Percentiles rank a stretch among this genome's conserved stretches.
Evolutionary conservation across 2,113 vertebrate genomes (phyloP).

Genomic region (Gymnarchus niloticus): DNA sequence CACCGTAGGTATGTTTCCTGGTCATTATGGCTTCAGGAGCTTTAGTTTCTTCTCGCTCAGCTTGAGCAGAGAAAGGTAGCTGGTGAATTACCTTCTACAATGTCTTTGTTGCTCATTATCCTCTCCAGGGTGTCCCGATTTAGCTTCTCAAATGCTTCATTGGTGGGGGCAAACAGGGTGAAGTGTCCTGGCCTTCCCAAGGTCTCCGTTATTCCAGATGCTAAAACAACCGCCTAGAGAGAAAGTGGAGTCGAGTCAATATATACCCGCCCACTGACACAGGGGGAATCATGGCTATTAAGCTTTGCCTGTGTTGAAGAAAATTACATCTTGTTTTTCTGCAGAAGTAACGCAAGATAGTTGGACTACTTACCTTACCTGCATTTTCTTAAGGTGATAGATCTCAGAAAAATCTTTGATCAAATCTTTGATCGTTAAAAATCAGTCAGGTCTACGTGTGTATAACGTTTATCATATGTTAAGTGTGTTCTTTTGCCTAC

Average conservation of each 20-base stretch:
- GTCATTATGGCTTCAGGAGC: not conserved
- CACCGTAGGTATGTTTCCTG: not conserved
- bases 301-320: not conserved
- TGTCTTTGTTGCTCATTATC: conserved; percentile 73
- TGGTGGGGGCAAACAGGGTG: conserved; percentile 90
- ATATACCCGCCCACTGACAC: not conserved
- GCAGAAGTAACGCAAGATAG: too few relatives aligned
- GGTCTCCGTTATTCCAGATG: conserved; percentile 66
- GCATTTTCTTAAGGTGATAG: too few relatives aligned
- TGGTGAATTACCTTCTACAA: conserved; percentile 72
- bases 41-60: not conserved
- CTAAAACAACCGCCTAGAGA: conserved; percentile 65
- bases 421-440: too few relatives aligned
- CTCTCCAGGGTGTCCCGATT: conserved; percentile 66
- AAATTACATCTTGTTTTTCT: too few relatives aligned
- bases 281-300: not conserved
- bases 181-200: conserved; percentile 79
- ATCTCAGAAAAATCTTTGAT: not conserved
- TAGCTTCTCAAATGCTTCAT: conserved; percentile 78
- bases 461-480: not conserved
- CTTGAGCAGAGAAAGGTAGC: not conserved
- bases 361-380: too few relatives aligned
- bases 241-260: not conserved
- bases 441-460: not conserved
- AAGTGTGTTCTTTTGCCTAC: not conserved